Percentiles rank a stretch among this genome's conserved stretches.
Conservation (phyloP, 2,888 invertebrate species). For the Druceiella hillmani region DNA sequence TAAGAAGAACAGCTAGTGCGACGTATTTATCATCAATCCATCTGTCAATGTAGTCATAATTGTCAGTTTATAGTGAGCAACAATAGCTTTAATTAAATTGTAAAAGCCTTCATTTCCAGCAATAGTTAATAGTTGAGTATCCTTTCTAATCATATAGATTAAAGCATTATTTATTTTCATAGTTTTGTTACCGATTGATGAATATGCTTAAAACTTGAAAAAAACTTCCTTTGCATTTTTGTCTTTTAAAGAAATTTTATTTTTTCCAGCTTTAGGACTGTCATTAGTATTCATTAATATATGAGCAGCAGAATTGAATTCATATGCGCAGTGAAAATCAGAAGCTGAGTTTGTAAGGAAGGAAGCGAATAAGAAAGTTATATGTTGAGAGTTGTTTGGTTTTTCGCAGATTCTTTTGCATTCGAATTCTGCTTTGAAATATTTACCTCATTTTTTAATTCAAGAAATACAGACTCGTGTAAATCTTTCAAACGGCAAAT, state of each 20-base stretch:
- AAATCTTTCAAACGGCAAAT: constrained; percentile 19
- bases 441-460: constrained; percentile 5
- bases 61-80: constrained; percentile 23
- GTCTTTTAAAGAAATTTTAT: constrained; percentile 6
- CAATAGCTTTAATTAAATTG: constrained; percentile 22
- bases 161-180: constrained; percentile 22
- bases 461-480: constrained; percentile 5
- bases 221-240: constrained; percentile 9
- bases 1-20: too few relatives aligned
- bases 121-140: constrained; percentile 24
- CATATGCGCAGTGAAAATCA: constrained; percentile 3
- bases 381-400: constrained; percentile 2
- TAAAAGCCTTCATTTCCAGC: constrained; percentile 20
- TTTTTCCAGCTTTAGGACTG: constrained; percentile 2
- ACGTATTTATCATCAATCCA: constrained; percentile 26
- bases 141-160: constrained; percentile 24
- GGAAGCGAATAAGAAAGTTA: neutral
- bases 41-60: constrained; percentile 22
- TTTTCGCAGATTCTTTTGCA: constrained; percentile 1
- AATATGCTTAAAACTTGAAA: constrained; percentile 20
- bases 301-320: constrained; percentile 1
- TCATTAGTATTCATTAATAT: constrained; percentile 3
- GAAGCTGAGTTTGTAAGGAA: neutral
- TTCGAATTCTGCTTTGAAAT: constrained; percentile 1
- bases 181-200: constrained; percentile 21